Percentiles rank a stretch among this genome's conserved stretches.
Conservation (phyloP, 2,888 invertebrate species). For the Geophilus truncorum region DNA sequence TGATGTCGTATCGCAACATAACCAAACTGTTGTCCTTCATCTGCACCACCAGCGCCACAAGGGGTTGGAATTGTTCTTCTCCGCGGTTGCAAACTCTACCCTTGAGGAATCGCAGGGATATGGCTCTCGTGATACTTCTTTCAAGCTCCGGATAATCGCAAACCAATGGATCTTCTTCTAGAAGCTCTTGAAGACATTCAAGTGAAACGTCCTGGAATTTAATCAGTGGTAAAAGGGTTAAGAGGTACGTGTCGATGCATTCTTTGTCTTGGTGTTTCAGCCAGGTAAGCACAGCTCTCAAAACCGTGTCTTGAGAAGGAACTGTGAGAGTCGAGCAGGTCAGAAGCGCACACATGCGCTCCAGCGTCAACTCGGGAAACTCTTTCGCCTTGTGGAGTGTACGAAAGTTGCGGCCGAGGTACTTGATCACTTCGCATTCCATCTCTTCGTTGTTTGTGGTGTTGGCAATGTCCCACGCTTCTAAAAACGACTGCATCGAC, state of each 20-base stretch:
- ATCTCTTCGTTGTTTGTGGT: slow-evolving; percentile 20
- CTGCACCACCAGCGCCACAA: slow-evolving; percentile 14
- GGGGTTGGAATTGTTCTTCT: slow-evolving; percentile 6
- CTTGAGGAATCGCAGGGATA: not conserved
- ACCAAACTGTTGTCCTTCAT: slow-evolving; percentile 31
- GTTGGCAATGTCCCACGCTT: slow-evolving; percentile 29
- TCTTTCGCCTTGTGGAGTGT: slow-evolving; percentile 28
- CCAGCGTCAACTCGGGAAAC: slow-evolving; percentile 3
- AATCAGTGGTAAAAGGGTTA: slow-evolving; percentile 18
- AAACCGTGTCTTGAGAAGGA: slow-evolving; percentile 5
- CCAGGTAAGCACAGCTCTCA: not conserved
- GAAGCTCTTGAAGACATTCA: slow-evolving; percentile 28
- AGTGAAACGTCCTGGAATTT: slow-evolving; percentile 8
- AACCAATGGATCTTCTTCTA: slow-evolving; percentile 18
- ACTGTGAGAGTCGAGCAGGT: slow-evolving; percentile 15
- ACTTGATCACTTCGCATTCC: slow-evolving; percentile 30
- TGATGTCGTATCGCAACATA: slow-evolving; percentile 27
- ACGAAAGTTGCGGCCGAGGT: slow-evolving; percentile 18
- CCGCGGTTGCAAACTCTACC: slow-evolving; percentile 22
- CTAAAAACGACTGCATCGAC: not conserved
- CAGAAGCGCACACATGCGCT: slow-evolving; percentile 15
- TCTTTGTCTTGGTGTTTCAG: slow-evolving; percentile 30
- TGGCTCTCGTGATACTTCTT: slow-evolving; percentile 1
- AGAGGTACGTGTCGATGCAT: slow-evolving; percentile 18
- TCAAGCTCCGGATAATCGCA: slow-evolving; percentile 25